phyloP scores from a whole-genome alignment of 2,113 vertebrate species.

The Boulengeromyrus knoepffleri region DNA sequence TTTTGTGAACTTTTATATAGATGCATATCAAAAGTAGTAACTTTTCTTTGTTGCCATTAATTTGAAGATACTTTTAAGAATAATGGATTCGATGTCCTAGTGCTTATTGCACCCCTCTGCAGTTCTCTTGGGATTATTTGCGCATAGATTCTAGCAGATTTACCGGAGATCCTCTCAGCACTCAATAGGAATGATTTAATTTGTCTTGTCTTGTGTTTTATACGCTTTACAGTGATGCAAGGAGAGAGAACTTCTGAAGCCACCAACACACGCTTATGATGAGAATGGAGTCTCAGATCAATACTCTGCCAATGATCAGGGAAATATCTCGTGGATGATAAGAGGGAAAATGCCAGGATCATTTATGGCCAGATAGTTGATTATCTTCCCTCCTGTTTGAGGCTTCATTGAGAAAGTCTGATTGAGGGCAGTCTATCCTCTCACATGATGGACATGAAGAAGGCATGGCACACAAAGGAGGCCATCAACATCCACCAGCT shows the following conservation, averaged over 20 bases:
- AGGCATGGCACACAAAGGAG: neutral
- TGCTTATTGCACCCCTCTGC: neutral
- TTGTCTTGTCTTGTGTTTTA: neutral
- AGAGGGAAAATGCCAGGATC: constrained; percentile 20
- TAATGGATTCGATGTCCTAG: neutral
- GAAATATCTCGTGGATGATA: neutral
- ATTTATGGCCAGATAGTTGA: constrained; percentile 4
- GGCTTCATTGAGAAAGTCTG: constrained; percentile 24
- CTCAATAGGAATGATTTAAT: neutral
- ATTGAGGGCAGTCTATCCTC: constrained; percentile 20
- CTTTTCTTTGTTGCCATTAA: neutral
- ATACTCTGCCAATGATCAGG: constrained; percentile 30
- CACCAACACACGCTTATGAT: constrained; percentile 19
- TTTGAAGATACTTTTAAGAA: neutral
- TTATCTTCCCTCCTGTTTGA: constrained; percentile 28
- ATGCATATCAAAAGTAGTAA: neutral
- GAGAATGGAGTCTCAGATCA: constrained; percentile 34
- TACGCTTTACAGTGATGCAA: constrained; percentile 10
- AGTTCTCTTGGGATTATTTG: neutral
- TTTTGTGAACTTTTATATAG: neutral
- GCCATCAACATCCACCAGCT: neutral
- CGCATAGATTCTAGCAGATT: neutral
- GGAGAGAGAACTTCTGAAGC: neutral
- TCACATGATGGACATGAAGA: neutral
- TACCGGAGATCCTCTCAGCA: neutral